These are phyloP conservation scores for Drosophila suboccidentalis DNA, from an alignment of 2,888 invertebrate genomes.

Conservation along the genomic window DNA sequence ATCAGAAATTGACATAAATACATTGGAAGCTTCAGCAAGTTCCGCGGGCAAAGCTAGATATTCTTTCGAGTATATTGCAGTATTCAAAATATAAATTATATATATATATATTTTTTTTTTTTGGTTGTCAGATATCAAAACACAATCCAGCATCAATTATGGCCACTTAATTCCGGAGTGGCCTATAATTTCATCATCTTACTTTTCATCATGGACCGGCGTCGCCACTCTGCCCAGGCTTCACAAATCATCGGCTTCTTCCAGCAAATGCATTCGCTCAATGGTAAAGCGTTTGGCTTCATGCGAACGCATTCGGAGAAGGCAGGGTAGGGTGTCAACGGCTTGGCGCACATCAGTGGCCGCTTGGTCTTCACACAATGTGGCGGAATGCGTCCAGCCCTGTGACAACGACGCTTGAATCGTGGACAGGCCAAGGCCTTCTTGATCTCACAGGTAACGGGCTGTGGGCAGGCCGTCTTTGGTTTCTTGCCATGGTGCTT, in stretches of 20 bases:
- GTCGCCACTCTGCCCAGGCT: slow-evolving; percentile 55
- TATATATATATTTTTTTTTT: not conserved
- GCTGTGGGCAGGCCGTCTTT: slow-evolving; percentile 50
- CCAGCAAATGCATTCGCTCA: slow-evolving; percentile 62
- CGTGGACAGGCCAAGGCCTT: slow-evolving; percentile 19
- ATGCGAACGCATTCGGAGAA: slow-evolving; percentile 58
- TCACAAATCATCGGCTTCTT: slow-evolving; percentile 63
- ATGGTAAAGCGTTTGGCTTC: slow-evolving; percentile 25
- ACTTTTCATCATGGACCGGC: slow-evolving; percentile 17
- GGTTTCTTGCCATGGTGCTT: slow-evolving; percentile 39
- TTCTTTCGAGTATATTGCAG: not conserved
- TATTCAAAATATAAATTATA: not conserved
- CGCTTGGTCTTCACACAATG: slow-evolving; percentile 12
- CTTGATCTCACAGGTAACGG: not conserved
- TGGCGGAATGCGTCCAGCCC: slow-evolving; percentile 57
- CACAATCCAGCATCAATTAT: slow-evolving; percentile 3
- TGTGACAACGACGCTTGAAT: slow-evolving; percentile 56
- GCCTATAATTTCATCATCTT: slow-evolving; percentile 19
- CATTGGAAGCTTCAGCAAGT: no score
- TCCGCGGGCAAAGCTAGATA: not conserved
- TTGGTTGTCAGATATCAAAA: not conserved
- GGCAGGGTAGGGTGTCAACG: slow-evolving; percentile 65
- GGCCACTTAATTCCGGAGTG: not conserved
- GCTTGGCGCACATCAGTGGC: slow-evolving; percentile 47
- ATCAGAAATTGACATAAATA: not conserved